phyloP scores from a whole-genome alignment of 1,140 invertebrate species.

The Gonioctena quinquepunctata region DNA sequence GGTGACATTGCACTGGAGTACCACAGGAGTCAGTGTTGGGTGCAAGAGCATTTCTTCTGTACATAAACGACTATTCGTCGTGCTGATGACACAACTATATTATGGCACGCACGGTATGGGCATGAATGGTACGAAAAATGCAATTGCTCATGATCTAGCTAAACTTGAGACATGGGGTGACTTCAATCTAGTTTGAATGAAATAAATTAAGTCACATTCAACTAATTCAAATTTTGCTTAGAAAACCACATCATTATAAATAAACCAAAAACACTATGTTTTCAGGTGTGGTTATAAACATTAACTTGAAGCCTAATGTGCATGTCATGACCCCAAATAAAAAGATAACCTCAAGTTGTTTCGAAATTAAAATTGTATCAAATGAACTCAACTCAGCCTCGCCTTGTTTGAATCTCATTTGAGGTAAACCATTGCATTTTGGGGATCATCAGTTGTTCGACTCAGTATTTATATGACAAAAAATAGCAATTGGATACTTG shows the following conservation, averaged over 20 bases:
- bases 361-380: background rate
- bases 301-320: background rate
- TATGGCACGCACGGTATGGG: background rate
- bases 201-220: background rate
- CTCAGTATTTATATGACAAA: too few species aligned
- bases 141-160: background rate
- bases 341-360: background rate
- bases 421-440: background rate
- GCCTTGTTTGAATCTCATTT: background rate
- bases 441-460: background rate
- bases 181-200: background rate
- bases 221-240: background rate
- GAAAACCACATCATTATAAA: too few species aligned
- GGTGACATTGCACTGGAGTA: background rate
- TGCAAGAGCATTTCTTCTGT: background rate
- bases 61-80: background rate
- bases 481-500: too few species aligned
- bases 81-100: background rate
- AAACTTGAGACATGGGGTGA: background rate
- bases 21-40: background rate
- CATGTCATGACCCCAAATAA: background rate
- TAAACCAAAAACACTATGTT: background rate
- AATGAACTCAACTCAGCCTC: background rate
- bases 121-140: background rate
- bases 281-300: background rate